A percentile compares a stretch with the other conserved stretches of the same genome.
Conservation (phyloP, 2,113 vertebrate genomes). For the Mustelus asterias region DNA sequence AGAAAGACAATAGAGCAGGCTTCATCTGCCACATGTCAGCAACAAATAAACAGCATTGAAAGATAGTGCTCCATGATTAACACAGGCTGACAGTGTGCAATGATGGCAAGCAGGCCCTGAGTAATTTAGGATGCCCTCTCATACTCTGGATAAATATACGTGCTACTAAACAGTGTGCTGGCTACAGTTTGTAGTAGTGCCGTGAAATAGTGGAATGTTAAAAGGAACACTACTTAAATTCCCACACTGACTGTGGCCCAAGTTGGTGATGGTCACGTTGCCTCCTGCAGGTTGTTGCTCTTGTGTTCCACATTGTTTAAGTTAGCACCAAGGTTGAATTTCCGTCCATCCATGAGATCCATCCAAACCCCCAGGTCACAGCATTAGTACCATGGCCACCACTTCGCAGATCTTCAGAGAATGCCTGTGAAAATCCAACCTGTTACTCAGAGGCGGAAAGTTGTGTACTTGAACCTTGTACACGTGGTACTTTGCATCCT, state of each 20-base stretch:
- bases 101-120: not conserved
- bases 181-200: not conserved
- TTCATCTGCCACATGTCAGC: not conserved
- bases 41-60: not conserved
- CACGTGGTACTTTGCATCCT: not conserved
- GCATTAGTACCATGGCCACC: not conserved
- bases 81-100: not conserved
- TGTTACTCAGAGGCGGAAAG: not conserved
- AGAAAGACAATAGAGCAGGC: not conserved
- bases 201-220: not conserved
- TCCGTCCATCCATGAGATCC: not conserved
- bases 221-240: not conserved
- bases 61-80: not conserved
- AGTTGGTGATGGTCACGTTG: not conserved
- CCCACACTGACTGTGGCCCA: not conserved
- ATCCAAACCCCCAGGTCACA: not conserved
- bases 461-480: not conserved
- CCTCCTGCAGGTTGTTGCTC: too few relatives aligned
- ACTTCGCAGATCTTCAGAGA: not conserved
- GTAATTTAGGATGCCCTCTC: not conserved
- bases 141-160: not conserved
- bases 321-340: not conserved
- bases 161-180: not conserved
- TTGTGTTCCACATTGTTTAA: not conserved
- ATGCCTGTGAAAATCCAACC: not conserved